phyloP scores from a whole-genome alignment of 2,797 vertebrate species.

The Silurus aristotelis region DNA sequence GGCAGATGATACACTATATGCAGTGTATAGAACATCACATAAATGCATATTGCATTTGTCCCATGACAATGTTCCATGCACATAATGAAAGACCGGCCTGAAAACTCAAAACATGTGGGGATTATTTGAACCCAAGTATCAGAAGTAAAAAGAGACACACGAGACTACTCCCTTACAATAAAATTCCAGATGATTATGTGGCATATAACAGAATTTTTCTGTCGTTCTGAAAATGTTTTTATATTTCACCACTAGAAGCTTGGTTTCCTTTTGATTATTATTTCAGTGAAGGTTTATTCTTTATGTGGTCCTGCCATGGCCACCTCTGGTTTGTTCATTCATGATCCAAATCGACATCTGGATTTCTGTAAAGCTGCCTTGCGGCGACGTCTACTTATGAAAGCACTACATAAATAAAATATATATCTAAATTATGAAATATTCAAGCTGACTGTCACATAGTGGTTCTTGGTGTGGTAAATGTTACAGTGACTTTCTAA shows the following conservation, averaged over 20 bases:
- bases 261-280: background rate
- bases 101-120: background rate
- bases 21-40: background rate
- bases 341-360: background rate
- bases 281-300: background rate
- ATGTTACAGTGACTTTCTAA: background rate
- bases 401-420: background rate
- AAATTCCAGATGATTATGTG: background rate
- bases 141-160: background rate
- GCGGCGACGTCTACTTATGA: background rate
- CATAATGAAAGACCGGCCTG: background rate
- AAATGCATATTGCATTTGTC: background rate
- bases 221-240: background rate
- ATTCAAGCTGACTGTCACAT: background rate
- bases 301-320: background rate
- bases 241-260: background rate
- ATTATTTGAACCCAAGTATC: background rate
- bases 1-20: background rate
- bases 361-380: conserved; percentile 1
- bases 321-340: background rate
- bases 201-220: background rate
- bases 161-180: background rate
- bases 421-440: background rate
- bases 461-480: background rate
- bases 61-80: background rate